Evolutionary conservation across 1,140 invertebrate genomes (phyloP), one percentile per base, ranked within the genome.

Genomic region (Monochamus saltuarius): DNA sequence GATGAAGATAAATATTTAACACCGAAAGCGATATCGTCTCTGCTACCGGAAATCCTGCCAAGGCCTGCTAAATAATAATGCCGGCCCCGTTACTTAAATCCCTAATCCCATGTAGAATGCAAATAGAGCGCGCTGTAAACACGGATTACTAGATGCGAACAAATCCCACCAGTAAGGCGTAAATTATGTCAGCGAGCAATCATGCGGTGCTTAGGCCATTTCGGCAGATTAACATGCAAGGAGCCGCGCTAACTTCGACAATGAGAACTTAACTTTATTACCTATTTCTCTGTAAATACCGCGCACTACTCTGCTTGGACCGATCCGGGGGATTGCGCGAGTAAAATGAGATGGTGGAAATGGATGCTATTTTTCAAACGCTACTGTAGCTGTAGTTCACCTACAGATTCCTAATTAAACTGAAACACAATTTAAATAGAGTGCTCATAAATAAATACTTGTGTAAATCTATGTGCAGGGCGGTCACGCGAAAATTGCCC

Each of bases 171-270:
- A 65, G 61, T 67, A 61, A 67, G 64, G 68, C 69, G 70, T 74
- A 74, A 74, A 74, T 74, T 74, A 71, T 73, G 71, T 73, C 71
- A 70, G 69, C 52, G 72, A 72, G 70, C 71, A 70, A 74, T 74
- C 72, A 71, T 73, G 72, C 59, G 70, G 72, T 70, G 61, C 62
- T 66, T 63, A 45, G 50, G 60, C 64, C 63, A 68, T 73, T 73
- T 65, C 47, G 59, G 54, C 62, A 68, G 64, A 73, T 73, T 73
- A 73, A 69, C 67, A 67, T 69, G 67, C 71, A 71, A 68, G 66
- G 57, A 61, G 62, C 67, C 61, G 46, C 63, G 55, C 64, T 40
- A 64, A 64, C 64, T 70, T 68, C 66, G 66, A 68, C 68, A 69
- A 69, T 67, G 67, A 66, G 59, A 69, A 62, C 62, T 69, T 65